Evolutionary conservation across 2,113 vertebrate genomes (phyloP).

Genomic region (Cephalopterus ornatus): DNA sequence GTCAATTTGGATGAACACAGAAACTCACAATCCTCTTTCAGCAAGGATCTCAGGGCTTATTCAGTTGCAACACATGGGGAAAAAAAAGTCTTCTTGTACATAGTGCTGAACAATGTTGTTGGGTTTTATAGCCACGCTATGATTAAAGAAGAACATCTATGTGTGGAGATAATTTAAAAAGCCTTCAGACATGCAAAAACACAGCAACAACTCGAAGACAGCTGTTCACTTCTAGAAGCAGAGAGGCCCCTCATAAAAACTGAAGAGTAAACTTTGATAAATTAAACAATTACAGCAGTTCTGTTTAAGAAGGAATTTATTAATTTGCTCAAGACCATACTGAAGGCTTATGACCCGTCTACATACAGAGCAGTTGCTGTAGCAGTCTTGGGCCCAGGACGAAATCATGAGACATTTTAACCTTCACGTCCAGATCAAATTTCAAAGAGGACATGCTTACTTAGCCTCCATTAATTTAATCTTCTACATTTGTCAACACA

Average conservation of each 20-base stretch:
- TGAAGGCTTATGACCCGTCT: background rate
- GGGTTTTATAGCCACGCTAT: background rate
- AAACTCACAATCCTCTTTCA: constrained; percentile 61
- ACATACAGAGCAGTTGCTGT: background rate
- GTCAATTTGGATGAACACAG: constrained; percentile 47
- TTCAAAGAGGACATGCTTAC: background rate
- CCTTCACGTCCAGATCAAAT: background rate
- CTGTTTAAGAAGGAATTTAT: background rate
- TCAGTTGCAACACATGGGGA: background rate
- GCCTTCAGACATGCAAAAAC: background rate
- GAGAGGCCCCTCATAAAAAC: background rate
- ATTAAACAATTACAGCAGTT: background rate
- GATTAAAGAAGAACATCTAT: background rate
- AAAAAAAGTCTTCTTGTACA: background rate
- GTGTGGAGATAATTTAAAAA: background rate
- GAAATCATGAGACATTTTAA: background rate
- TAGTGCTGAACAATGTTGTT: background rate
- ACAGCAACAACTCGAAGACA: rapidly evolving
- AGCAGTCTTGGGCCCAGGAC: background rate
- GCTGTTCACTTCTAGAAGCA: background rate
- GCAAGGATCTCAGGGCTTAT: constrained; percentile 30
- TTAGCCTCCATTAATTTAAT: background rate
- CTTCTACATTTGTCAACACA: background rate
- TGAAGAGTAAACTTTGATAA: background rate
- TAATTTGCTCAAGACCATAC: background rate